Base-by-base conservation (phyloP, 2,888 invertebrate genomes). In the Globia sparganii region DNA sequence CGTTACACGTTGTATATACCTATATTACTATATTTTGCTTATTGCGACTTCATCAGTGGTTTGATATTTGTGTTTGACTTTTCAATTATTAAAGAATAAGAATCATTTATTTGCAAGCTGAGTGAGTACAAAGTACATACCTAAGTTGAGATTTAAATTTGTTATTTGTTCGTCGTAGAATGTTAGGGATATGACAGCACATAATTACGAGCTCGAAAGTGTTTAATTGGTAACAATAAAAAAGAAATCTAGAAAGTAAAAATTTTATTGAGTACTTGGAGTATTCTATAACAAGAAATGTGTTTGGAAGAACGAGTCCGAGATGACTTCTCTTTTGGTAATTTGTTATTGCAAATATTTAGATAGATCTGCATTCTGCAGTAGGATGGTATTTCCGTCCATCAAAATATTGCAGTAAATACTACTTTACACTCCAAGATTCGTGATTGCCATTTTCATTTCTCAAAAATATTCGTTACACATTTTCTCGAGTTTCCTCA, bases 1-100 rank as follows among this genome's bases (percentile, higher is more conserved):
- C n/a, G n/a, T n/a, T n/a, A n/a, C n/a, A n/a, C n/a, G n/a, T n/a
- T n/a, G n/a, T n/a, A n/a, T n/a, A n/a, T n/a, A n/a, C n/a, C n/a
- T n/a, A n/a, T n/a, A n/a, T 80, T 77, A 69, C 25, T 64, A 46
- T n/a, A n/a, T n/a, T 56, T 58, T 62, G 56, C 53, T 43, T 65
- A 58, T 49, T 15, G 25, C 1, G 18, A 28, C n/a, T 56, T 56
- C n/a, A 75, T 75, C 53, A 56, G 46, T 67, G 31, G 46, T 56
- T n/a, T 61, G 15, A 15, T 46, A 37, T 25, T 43, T 56, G 13
- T 34, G 6, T 43, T 56, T 28, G 3, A 9, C 2, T 61, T 72
- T 64, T 79, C 4, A 34, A 61, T 31, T 31, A 59, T 5, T 53
- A 53, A 49, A 53, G 4, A 56, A 56, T 56, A 59, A 31, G 4